Percentiles rank a stretch among this genome's conserved stretches.
These are phyloP conservation scores for Crambe crambe DNA, from an alignment of 37 sponge, comb jelly and placozoan genomes.

Conservation along the genomic window DNA sequence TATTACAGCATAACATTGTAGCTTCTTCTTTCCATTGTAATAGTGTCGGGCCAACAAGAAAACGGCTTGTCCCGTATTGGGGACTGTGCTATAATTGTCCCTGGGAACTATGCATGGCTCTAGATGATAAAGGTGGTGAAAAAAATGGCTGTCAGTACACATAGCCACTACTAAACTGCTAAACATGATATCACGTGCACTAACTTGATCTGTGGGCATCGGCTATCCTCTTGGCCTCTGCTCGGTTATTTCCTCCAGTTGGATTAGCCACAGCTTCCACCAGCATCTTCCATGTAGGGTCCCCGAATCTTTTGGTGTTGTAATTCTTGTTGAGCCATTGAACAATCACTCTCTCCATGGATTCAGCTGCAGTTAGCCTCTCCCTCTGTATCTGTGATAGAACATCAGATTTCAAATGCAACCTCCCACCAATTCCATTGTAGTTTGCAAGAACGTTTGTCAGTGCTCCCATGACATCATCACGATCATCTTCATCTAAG, in stretches of 20 bases:
- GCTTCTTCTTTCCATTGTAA: too few relatives aligned
- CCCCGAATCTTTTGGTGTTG: not conserved
- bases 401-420: not conserved
- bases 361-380: not conserved
- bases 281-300: not conserved
- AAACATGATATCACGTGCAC: too few relatives aligned
- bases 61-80: too few relatives aligned
- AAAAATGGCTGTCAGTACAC: too few relatives aligned
- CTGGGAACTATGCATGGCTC: too few relatives aligned
- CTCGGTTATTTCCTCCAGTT: not conserved
- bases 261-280: not conserved
- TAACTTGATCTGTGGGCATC: not conserved
- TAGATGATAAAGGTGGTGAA: too few relatives aligned
- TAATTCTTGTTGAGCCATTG: conserved; percentile 1
- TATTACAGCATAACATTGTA: too few relatives aligned
- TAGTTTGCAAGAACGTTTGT: not conserved
- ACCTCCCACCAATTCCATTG: not conserved
- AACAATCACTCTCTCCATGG: not conserved
- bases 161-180: too few relatives aligned
- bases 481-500: not conserved
- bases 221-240: not conserved
- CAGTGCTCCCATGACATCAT: not conserved
- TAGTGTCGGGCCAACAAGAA: too few relatives aligned
- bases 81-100: too few relatives aligned
- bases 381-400: not conserved